Percentiles rank a stretch among this genome's conserved stretches.
phyloP scores from a whole-genome alignment of 2,888 invertebrate genomes.

The Atethmia centrago region DNA sequence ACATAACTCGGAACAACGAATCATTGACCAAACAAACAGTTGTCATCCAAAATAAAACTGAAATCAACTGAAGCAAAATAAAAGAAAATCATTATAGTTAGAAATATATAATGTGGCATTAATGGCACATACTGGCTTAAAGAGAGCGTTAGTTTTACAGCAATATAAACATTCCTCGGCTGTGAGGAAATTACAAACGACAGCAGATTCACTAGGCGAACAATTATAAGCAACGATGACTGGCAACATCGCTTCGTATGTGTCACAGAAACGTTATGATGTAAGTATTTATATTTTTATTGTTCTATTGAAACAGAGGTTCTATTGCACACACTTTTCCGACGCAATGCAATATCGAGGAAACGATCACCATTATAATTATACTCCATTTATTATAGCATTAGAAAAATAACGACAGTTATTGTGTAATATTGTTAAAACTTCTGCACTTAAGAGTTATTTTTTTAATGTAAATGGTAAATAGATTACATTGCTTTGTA shows the following conservation, averaged over 20 bases:
- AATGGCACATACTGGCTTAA: slow-evolving; percentile 59
- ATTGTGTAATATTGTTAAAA: too few species aligned
- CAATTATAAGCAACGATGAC: background rate
- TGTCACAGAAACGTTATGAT: background rate
- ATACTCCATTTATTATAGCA: too few species aligned
- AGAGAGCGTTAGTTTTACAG: slow-evolving; percentile 61
- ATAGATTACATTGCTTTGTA: too few species aligned
- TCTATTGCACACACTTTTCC: background rate
- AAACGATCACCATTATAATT: background rate
- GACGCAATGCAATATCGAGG: background rate
- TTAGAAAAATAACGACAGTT: too few species aligned
- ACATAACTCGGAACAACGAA: background rate
- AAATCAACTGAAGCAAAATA: slow-evolving; percentile 25
- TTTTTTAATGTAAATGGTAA: too few species aligned
- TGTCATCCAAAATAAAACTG: background rate
- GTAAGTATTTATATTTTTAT: background rate
- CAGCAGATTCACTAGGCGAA: slow-evolving; percentile 18
- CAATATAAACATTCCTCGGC: slow-evolving; percentile 32
- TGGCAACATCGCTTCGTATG: background rate
- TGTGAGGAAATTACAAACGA: slow-evolving; percentile 12
- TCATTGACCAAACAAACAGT: background rate
- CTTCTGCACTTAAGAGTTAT: too few species aligned
- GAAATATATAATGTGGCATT: slow-evolving; percentile 60
- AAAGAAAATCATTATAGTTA: slow-evolving; percentile 40
- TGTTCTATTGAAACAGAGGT: background rate